Base-by-base conservation (phyloP, 2,888 invertebrate genomes). In the Amiota mariae region DNA sequence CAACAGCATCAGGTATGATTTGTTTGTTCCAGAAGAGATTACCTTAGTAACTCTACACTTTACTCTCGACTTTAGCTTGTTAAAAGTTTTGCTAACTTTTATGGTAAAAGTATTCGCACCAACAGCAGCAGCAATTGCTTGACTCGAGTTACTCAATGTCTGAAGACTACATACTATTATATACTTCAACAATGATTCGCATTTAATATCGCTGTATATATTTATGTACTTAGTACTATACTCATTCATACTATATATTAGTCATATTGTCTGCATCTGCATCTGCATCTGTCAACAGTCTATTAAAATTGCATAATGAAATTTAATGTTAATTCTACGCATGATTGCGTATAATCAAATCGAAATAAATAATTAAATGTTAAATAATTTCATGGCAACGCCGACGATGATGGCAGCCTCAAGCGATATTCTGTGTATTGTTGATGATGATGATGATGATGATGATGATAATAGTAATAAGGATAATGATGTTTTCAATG, bases 311-410 rank as follows among this genome's bases (percentile, higher is more conserved):
- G 80, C 83, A 82, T 89, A 89, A 89, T 88, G 81, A 82, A 88
- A 89, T 89, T 89, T 85, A 82, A 86, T 89, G 85, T 89, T 89
- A 89, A 89, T 89, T 88, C 87, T 88, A 84, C 85, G 89, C 87
- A 85, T 88, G 88, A 87, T 85, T 88, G 88, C 85, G 81, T 83
- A 80, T 88, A 89, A 89, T 88, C 82, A 87, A 88, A 87, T 87
- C 82, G 81, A 87, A 87, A 87, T 88, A 86, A 87, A 83, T 88
- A 88, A 88, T 88, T 88, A 85, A 85, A 87, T 87, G 67, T 51
- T 68, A 68, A 68, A 68, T 85, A 80, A 78, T 81, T 87, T 79
- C 70, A 78, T 81, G 81, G 76, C 76, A 78, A 2, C 36, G 36
- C 36, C 36, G 36, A 36, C 36, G n/a, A 24, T 3, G 3, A 24